Conservation (phyloP, 1,140 invertebrate species). For the Listronotus oregonensis region DNA sequence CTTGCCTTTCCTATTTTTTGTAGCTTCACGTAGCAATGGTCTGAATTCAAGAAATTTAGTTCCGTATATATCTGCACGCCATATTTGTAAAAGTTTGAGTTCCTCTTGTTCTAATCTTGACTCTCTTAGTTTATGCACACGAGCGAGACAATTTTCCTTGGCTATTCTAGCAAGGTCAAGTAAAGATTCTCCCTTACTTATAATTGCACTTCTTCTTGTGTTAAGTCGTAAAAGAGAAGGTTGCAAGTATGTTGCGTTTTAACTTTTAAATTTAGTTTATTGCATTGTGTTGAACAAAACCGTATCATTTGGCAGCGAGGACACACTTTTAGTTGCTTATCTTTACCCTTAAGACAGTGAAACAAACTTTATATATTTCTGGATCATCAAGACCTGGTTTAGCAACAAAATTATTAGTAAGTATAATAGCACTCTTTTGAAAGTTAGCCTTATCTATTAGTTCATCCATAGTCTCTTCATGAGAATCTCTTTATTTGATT, state of each 20-base stretch:
- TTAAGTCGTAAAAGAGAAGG: conserved; percentile 40
- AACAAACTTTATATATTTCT: conserved; percentile 48
- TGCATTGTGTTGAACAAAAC: conserved; percentile 48
- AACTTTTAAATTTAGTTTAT: conserved; percentile 39
- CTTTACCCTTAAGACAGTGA: conserved; percentile 40
- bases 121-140: conserved; percentile 1
- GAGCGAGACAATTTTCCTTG: not conserved
- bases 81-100: conserved; percentile 18
- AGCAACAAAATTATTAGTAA: not conserved
- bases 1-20: not conserved
- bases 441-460: not conserved
- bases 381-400: conserved; percentile 9
- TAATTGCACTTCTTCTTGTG: not conserved
- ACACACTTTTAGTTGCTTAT: conserved; percentile 40
- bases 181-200: conserved; percentile 7
- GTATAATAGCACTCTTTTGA: not conserved
- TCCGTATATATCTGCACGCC: conserved; percentile 26
- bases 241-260: conserved; percentile 39
- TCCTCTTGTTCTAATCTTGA: conserved; percentile 15
- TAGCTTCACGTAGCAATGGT: conserved; percentile 3
- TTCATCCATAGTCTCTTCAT: not conserved
- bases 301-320: conserved; percentile 44
- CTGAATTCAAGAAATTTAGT: conserved; percentile 18
- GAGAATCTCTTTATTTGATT: not conserved
- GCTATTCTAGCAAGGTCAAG: not conserved